phyloP scores from a whole-genome alignment of 2,888 invertebrate species.

The Pandemis cinnamomeana region DNA sequence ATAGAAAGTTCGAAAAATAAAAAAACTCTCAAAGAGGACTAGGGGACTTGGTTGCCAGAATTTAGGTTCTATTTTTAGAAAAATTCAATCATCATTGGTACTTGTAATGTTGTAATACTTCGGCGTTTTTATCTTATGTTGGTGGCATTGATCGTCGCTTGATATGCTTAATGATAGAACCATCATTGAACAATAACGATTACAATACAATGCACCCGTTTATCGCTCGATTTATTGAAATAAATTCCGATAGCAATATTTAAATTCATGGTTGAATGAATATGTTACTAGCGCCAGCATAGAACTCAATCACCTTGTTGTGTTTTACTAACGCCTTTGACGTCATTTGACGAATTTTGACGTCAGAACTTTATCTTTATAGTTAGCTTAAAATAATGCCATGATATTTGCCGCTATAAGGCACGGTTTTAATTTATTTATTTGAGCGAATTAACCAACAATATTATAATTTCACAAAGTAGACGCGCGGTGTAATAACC shows the following conservation, averaged over 20 bases:
- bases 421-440: slow-evolving; percentile 19
- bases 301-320: slow-evolving; percentile 10
- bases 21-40: slow-evolving; percentile 19
- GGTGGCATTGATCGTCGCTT: slow-evolving; percentile 14
- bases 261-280: slow-evolving; percentile 23
- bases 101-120: slow-evolving; percentile 23
- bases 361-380: slow-evolving; percentile 20
- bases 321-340: slow-evolving; percentile 6
- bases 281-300: background rate
- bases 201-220: slow-evolving; percentile 39
- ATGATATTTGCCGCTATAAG: slow-evolving; percentile 6
- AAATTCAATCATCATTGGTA: slow-evolving; percentile 23
- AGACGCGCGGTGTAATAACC: slow-evolving; percentile 31
- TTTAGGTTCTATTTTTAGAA: slow-evolving; percentile 32
- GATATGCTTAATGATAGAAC: slow-evolving; percentile 13
- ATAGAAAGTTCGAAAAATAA: slow-evolving; percentile 37
- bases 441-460: slow-evolving; percentile 7
- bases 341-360: slow-evolving; percentile 10
- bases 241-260: slow-evolving; percentile 24
- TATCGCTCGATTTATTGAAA: slow-evolving; percentile 38
- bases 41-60: slow-evolving; percentile 23
- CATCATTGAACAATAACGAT: slow-evolving; percentile 38
- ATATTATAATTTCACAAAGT: slow-evolving; percentile 7
- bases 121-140: slow-evolving; percentile 4
- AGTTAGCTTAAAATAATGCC: slow-evolving; percentile 9